Evolutionary conservation across 2,113 vertebrate genomes (phyloP).

Genomic region (Plotosus lineatus): DNA sequence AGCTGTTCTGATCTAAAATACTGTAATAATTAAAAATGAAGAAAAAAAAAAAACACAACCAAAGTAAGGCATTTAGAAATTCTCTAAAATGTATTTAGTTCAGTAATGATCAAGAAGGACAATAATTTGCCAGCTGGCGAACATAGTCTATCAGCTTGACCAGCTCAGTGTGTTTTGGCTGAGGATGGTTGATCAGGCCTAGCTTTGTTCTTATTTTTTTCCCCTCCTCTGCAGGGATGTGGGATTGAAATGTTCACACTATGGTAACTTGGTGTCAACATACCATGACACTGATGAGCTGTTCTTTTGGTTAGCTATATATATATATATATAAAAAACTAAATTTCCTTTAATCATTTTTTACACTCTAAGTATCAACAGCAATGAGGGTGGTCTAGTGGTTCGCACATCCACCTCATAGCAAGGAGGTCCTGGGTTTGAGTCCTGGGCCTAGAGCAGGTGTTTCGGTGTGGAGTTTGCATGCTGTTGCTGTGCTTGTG

Average conservation of each 20-base stretch:
- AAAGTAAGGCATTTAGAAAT: background rate
- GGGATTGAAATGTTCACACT: background rate
- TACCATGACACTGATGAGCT: background rate
- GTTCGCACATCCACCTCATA: too few species aligned
- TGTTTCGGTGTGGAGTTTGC: too few species aligned
- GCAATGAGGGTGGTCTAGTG: too few species aligned
- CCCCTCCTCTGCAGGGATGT: background rate
- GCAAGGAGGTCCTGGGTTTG: too few species aligned
- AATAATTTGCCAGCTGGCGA: background rate
- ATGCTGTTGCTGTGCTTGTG: too few species aligned
- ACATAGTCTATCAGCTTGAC: background rate
- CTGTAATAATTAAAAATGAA: too few species aligned
- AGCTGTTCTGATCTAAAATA: too few species aligned
- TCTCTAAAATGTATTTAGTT: background rate
- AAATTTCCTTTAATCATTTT: background rate
- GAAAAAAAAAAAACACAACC: background rate
- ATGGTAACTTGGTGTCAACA: background rate
- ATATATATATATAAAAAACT: background rate
- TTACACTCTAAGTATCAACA: background rate
- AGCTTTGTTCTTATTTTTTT: background rate
- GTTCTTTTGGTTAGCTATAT: background rate
- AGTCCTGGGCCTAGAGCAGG: too few species aligned
- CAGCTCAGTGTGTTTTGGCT: background rate
- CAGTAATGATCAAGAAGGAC: background rate
- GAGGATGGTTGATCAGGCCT: background rate